phyloP scores from a whole-genome alignment of 2,888 invertebrate species.

The Cryptus armator region DNA sequence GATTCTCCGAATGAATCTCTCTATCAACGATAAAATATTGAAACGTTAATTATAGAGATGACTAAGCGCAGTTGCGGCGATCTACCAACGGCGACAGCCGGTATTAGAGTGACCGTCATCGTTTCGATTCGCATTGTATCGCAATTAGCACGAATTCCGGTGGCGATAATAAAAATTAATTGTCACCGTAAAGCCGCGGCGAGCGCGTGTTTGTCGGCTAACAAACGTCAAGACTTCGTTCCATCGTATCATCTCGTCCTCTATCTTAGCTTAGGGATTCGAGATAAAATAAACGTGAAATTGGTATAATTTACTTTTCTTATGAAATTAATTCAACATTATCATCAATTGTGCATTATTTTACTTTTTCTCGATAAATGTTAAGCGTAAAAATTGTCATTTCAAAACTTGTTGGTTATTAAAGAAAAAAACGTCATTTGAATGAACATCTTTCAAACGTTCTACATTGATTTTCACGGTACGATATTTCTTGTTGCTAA shows the following conservation, averaged over 20 bases:
- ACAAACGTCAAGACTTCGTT: conserved; percentile 44
- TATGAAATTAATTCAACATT: conserved; percentile 4
- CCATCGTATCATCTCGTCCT: conserved; percentile 31
- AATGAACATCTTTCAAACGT: too few relatives aligned
- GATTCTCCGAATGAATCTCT: conserved; percentile 61
- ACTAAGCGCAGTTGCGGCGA: conserved; percentile 58
- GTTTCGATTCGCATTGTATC: conserved; percentile 73
- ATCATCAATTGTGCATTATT: too few relatives aligned
- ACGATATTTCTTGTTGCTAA: too few relatives aligned
- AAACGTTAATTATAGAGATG: conserved; percentile 67
- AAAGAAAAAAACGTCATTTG: too few relatives aligned
- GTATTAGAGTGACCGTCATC: conserved; percentile 48
- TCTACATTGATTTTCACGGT: too few relatives aligned
- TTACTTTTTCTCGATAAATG: too few relatives aligned
- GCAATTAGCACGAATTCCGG: conserved; percentile 77
- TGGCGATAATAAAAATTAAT: conserved; percentile 78
- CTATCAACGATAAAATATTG: conserved; percentile 60
- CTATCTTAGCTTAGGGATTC: conserved; percentile 4
- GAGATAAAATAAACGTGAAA: background rate
- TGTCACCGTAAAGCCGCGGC: conserved; percentile 64
- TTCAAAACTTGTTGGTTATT: too few relatives aligned
- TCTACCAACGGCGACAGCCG: conserved; percentile 47
- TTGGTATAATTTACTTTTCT: conserved; percentile 38
- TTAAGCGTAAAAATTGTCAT: too few relatives aligned
- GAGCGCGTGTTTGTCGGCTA: conserved; percentile 59